Conservation (phyloP, 1,140 invertebrate species). For the Atta cephalotes region DNA sequence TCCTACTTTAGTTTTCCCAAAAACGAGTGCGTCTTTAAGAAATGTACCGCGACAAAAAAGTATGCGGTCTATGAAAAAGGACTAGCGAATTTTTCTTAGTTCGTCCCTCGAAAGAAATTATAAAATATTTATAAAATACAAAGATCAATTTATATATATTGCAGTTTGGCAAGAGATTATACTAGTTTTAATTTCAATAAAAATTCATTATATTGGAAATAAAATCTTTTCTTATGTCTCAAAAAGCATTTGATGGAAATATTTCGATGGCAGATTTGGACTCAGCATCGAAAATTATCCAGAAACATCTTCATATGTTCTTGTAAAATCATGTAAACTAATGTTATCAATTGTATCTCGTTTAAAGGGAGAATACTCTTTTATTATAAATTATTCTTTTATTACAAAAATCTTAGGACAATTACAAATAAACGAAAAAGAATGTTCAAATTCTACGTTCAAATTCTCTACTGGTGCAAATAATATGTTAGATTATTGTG, state of each 20-base stretch:
- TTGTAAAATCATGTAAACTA: no score
- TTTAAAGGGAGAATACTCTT: background rate
- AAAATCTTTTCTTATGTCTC: no score
- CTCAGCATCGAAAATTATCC: no score
- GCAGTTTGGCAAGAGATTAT: no score
- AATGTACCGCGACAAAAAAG: background rate
- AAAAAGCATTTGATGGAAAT: no score
- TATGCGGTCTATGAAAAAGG: background rate
- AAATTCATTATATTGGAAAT: background rate
- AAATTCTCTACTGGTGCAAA: background rate
- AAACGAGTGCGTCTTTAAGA: constrained; percentile 18
- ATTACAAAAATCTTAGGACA: background rate
- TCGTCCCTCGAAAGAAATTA: background rate
- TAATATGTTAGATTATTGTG: background rate
- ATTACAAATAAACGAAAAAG: background rate
- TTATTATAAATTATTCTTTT: background rate
- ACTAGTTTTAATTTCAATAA: no score
- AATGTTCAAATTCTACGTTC: background rate
- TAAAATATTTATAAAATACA: background rate
- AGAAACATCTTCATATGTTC: no score
- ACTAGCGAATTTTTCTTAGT: background rate
- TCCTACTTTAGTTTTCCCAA: constrained; percentile 33
- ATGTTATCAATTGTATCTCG: background rate
- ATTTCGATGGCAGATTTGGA: no score
- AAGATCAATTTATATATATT: background rate